Evolutionary conservation across 2,888 invertebrate genomes (phyloP).

Genomic region (Cistogaster globosa): DNA sequence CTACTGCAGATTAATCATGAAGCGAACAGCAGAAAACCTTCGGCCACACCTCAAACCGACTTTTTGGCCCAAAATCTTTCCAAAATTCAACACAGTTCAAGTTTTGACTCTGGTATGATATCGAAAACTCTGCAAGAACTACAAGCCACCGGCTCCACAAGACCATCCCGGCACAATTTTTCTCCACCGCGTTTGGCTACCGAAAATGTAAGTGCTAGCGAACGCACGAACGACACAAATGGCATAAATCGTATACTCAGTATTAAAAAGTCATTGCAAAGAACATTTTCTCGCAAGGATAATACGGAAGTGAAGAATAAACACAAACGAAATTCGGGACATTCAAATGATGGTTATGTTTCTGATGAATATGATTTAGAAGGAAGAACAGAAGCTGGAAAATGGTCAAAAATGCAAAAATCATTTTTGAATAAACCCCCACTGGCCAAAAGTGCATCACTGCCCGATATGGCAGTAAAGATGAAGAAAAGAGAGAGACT

Average conservation of each 20-base stretch:
- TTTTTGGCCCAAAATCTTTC: constrained; percentile 79
- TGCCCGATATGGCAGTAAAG: constrained; percentile 92
- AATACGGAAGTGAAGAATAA: constrained; percentile 44
- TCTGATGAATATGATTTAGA: constrained; percentile 73
- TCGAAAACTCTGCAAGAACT: constrained; percentile 56
- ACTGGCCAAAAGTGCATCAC: constrained; percentile 90
- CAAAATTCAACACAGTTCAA: constrained; percentile 75
- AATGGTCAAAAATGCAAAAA: constrained; percentile 77
- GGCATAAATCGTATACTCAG: constrained; percentile 79
- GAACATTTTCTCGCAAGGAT: constrained; percentile 84
- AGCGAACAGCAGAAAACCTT: constrained; percentile 49
- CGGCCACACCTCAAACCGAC: constrained; percentile 80
- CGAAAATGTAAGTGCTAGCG: constrained; percentile 66
- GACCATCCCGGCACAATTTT: constrained; percentile 78
- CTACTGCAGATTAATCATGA: constrained; percentile 75
- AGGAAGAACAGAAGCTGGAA: constrained; percentile 43
- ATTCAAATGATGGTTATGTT: constrained; percentile 77
- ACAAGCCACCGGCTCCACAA: constrained; percentile 74
- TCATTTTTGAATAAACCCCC: constrained; percentile 83
- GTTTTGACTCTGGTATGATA: constrained; percentile 73
- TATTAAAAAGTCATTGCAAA: constrained; percentile 83
- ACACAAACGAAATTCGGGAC: constrained; percentile 64
- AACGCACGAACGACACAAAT: constrained; percentile 45
- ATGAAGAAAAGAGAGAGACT: constrained; percentile 88
- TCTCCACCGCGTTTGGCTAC: constrained; percentile 74